Evolutionary conservation across 1,140 invertebrate species (phyloP), one percentile per base, ranked within the genome.

Genomic region (Drosophila bipectinata): DNA sequence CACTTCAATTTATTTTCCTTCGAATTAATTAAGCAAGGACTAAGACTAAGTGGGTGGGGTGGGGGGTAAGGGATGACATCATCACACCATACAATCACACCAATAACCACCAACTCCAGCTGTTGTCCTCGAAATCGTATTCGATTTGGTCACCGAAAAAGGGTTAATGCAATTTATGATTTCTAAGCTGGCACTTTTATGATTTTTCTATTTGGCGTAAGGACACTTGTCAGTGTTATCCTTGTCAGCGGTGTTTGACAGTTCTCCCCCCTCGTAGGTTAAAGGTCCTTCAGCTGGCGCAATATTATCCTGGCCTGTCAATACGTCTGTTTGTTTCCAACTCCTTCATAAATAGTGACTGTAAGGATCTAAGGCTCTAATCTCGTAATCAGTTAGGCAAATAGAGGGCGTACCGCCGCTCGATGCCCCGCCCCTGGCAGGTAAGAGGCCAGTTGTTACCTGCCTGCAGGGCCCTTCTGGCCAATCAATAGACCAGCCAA

Each of bases 261-360:
- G 83, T 78, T 79, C 10, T 10, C 2, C 75, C 69, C 79, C 83
- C 60, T 64, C 68, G 56, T 15, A 24, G 21, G 4, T 24, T 18
- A 3, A 1, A 6, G 4, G n/a, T 21, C 56, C 72, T 39, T 60
- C 56, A 72, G 66, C 78, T 56, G 69, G 49, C 73, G 63, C 69
- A 85, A 87, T 87, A 87, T 87, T 87, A 69, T 71, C 82, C 73
- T 68, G 69, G 44, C 63, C 82, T 87, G 82, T 87, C 82, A 87
- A 88, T 87, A 87, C 81, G 82, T 87, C 75, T 24, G 3, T 34
- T 44, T 15, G 18, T 63, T 18, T 18, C 28, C 34, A 34, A 12
- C 48, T 53, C 15, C 44, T 47, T 47, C 44, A 47, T 24, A 47
- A 47, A 47, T 47, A 47, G 10, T 68, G 28, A 10, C 1, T 15